phyloP scores from a whole-genome alignment of 2,888 invertebrate genomes.

The Pyrocoelia pectoralis region DNA sequence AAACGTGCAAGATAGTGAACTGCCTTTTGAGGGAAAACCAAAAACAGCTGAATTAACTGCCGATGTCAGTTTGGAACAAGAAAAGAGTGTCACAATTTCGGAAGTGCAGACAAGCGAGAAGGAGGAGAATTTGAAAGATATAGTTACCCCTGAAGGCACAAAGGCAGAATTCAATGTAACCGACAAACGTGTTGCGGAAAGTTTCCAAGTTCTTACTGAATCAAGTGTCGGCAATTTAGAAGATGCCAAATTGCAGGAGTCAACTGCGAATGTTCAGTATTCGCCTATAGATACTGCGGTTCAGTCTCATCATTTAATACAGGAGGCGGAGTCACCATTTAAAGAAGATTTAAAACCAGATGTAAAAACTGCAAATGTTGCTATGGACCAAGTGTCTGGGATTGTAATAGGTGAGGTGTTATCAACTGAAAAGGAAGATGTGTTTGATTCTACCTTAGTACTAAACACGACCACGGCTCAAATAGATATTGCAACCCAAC shows the following conservation, averaged over 20 bases:
- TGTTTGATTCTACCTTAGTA: slow-evolving; percentile 51
- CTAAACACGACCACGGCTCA: slow-evolving; percentile 52
- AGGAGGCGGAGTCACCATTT: slow-evolving; percentile 54
- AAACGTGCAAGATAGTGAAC: slow-evolving; percentile 54
- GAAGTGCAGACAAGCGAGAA: slow-evolving; percentile 63
- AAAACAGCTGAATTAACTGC: slow-evolving; percentile 48
- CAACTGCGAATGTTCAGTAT: slow-evolving; percentile 46
- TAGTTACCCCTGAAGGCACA: slow-evolving; percentile 49
- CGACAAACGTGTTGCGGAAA: slow-evolving; percentile 50
- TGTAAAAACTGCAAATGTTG: slow-evolving; percentile 57
- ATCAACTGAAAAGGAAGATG: slow-evolving; percentile 61
- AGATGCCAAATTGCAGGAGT: slow-evolving; percentile 15
- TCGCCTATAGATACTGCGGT: slow-evolving; percentile 51
- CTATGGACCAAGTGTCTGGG: slow-evolving; percentile 58
- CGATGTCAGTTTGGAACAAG: slow-evolving; percentile 49
- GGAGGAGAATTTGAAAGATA: slow-evolving; percentile 56
- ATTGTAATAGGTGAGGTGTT: slow-evolving; percentile 59
- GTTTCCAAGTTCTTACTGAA: slow-evolving; percentile 31
- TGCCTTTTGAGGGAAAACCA: slow-evolving; percentile 19
- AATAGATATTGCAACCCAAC: slow-evolving; percentile 56
- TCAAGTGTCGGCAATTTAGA: slow-evolving; percentile 13
- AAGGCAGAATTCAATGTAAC: slow-evolving; percentile 49
- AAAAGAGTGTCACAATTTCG: slow-evolving; percentile 58
- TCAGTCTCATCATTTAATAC: slow-evolving; percentile 50
- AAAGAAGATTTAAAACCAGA: slow-evolving; percentile 33